phyloP scores from a whole-genome alignment of 2,888 invertebrate species.

The Pyrgus malvae region DNA sequence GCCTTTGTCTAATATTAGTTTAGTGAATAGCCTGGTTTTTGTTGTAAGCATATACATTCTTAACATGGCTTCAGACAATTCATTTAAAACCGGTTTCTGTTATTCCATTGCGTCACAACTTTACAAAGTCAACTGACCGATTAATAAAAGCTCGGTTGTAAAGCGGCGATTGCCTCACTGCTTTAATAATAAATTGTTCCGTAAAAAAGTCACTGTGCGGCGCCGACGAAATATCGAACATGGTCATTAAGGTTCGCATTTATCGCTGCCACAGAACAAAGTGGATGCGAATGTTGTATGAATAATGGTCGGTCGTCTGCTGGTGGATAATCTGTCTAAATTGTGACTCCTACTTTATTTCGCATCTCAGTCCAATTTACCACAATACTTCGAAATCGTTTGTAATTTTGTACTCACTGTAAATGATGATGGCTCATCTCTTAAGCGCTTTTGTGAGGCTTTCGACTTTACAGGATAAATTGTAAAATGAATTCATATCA shows the following conservation, averaged over 20 bases:
- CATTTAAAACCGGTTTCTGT: slow-evolving; percentile 17
- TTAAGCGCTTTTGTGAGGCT: neutral
- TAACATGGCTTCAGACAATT: slow-evolving; percentile 23
- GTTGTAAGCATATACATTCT: slow-evolving; percentile 8
- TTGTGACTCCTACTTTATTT: slow-evolving; percentile 21
- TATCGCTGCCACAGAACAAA: slow-evolving; percentile 26
- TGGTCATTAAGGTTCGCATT: slow-evolving; percentile 43
- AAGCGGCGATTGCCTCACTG: slow-evolving; percentile 44
- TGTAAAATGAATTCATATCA: slow-evolving; percentile 1
- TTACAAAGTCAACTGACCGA: slow-evolving; percentile 29
- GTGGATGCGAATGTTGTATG: slow-evolving; percentile 28
- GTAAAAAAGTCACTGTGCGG: slow-evolving; percentile 42
- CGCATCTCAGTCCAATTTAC: slow-evolving; percentile 17
- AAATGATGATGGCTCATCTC: slow-evolving; percentile 8
- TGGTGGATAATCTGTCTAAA: slow-evolving; percentile 14
- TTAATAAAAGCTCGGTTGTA: slow-evolving; percentile 41
- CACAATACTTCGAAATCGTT: slow-evolving; percentile 13
- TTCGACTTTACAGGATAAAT: slow-evolving; percentile 5
- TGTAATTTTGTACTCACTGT: slow-evolving; percentile 12
- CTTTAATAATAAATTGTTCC: slow-evolving; percentile 43
- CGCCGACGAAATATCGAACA: slow-evolving; percentile 43
- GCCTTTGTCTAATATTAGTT: slow-evolving; percentile 12
- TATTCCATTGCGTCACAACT: slow-evolving; percentile 14
- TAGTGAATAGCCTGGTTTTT: slow-evolving; percentile 16
- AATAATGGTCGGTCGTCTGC: slow-evolving; percentile 29